These are phyloP conservation scores for Macrobrachium rosenbergii DNA, from an alignment of 1,140 invertebrate genomes.

Conservation along the genomic window DNA sequence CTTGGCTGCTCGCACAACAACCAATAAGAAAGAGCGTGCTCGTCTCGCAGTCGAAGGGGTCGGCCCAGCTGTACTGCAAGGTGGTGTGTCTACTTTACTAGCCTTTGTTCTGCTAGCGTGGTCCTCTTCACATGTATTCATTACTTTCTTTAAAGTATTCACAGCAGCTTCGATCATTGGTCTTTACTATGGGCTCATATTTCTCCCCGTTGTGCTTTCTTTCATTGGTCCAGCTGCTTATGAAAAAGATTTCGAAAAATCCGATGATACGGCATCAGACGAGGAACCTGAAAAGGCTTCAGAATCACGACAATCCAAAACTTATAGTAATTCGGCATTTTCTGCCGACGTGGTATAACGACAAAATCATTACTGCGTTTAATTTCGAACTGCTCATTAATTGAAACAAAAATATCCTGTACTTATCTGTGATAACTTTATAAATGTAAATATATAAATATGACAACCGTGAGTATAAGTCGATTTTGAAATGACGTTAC, in stretches of 20 bases:
- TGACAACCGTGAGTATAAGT: too few relatives aligned
- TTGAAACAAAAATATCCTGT: too few relatives aligned
- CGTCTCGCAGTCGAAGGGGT: slow-evolving; percentile 71
- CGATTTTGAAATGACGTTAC: too few relatives aligned
- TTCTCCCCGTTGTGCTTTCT: slow-evolving; percentile 75
- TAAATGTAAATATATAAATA: too few relatives aligned
- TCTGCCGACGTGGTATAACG: too few relatives aligned
- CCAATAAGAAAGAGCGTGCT: slow-evolving; percentile 71
- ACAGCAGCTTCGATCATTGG: slow-evolving; percentile 76
- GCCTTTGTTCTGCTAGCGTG: slow-evolving; percentile 72
- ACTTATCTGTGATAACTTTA: too few relatives aligned
- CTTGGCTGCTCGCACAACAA: slow-evolving; percentile 71
- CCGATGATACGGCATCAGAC: neutral
- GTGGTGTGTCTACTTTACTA: slow-evolving; percentile 74
- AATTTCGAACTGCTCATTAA: too few relatives aligned
- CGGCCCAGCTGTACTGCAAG: slow-evolving; percentile 73
- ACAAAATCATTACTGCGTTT: too few relatives aligned
- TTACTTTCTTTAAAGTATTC: slow-evolving; percentile 77
- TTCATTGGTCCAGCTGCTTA: slow-evolving; percentile 72
- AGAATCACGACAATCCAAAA: too few relatives aligned
- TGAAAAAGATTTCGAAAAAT: neutral
- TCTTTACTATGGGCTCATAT: slow-evolving; percentile 75
- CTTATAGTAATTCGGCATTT: too few relatives aligned
- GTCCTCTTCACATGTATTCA: slow-evolving; percentile 73
- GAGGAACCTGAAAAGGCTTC: too few relatives aligned